Evolutionary conservation across 2,113 vertebrate genomes (phyloP).

Genomic region (Cyrtonyx montezumae): DNA sequence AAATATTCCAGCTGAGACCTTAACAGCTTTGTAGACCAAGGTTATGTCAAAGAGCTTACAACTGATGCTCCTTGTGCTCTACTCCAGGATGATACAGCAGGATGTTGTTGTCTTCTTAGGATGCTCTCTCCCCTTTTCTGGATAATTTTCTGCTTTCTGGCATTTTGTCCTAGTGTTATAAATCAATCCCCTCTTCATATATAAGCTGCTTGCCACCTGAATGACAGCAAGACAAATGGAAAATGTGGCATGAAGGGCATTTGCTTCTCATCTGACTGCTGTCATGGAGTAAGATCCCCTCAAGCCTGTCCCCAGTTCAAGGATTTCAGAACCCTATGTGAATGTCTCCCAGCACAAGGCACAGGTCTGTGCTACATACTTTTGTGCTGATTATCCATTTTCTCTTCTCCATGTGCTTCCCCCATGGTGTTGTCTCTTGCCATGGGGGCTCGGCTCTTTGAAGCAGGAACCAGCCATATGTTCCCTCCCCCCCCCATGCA

Average conservation of each 20-base stretch:
- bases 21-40: background rate
- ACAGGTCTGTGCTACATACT: background rate
- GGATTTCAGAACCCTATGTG: background rate
- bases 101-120: background rate
- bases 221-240: background rate
- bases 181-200: background rate
- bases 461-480: constrained; percentile 40
- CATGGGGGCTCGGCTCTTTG: background rate
- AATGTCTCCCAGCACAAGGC: background rate
- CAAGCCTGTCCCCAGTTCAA: background rate
- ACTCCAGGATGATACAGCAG: background rate
- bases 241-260: background rate
- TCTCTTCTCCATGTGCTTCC: background rate
- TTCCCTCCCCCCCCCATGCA: background rate
- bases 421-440: constrained; percentile 33
- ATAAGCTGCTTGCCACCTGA: background rate
- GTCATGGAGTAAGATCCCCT: background rate
- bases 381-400: rapidly evolving
- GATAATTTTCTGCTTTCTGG: background rate
- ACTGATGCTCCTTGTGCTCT: background rate
- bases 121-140: background rate
- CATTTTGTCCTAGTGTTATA: background rate
- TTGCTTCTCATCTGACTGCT: background rate
- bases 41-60: background rate
- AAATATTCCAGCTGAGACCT: background rate